Percentiles rank a stretch among this genome's conserved stretches.
Conservation (phyloP, 1,140 invertebrate genomes). For the Delia radicum region DNA sequence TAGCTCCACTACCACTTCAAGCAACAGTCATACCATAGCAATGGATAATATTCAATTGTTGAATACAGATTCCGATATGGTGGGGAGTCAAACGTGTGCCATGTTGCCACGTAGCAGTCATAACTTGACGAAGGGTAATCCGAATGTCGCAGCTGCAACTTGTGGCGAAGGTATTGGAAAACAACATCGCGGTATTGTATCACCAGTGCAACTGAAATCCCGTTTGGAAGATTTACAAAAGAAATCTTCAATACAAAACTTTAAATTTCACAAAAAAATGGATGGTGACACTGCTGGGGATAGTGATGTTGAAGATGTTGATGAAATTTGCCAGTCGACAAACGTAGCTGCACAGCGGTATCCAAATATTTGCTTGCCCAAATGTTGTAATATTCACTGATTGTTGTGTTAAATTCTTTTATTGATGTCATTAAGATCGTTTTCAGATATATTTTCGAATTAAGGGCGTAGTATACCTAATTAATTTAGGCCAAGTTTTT, state of each 20-base stretch:
- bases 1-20: constrained; percentile 36
- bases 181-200: constrained; percentile 48
- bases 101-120: background rate
- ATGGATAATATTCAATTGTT: constrained; percentile 6
- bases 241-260: constrained; percentile 29
- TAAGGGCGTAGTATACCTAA: too few species aligned
- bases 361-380: constrained; percentile 36
- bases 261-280: background rate
- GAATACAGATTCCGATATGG: background rate
- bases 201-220: constrained; percentile 59
- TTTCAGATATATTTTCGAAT: too few species aligned
- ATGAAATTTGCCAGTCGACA: constrained; percentile 29
- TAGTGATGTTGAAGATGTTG: constrained; percentile 42
- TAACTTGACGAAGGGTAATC: background rate
- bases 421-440: background rate
- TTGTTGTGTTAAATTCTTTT: constrained; percentile 14
- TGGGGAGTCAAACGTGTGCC: background rate
- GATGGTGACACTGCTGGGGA: constrained; percentile 25
- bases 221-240: constrained; percentile 53
- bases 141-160: too few species aligned
- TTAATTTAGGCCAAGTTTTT: too few species aligned
- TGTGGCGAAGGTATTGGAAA: constrained; percentile 26
- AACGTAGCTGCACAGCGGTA: background rate
- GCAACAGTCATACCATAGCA: constrained; percentile 33
- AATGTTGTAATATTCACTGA: constrained; percentile 49